Evolutionary conservation across 2,888 invertebrate genomes (phyloP), one percentile per base, ranked within the genome.

Genomic region (Drosophila nr. fundita): DNA sequence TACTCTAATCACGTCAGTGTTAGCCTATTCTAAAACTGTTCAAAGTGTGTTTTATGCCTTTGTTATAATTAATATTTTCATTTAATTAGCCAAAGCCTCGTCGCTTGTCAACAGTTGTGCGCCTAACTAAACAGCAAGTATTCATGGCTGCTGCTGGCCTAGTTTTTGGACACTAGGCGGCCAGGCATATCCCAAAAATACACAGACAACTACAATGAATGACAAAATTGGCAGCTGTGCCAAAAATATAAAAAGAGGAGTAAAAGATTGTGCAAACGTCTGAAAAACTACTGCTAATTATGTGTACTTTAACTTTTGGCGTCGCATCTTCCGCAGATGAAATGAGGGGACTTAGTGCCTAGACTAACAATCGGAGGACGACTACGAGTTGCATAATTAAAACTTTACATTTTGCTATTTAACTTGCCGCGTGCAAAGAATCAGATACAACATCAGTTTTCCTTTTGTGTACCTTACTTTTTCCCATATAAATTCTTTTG

Each of bases 381-480:
- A 61, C 45, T 62, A 68, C 76, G 71, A 87, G 85, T 68, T 90
- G 88, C 88, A 90, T 86, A 90, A 90, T 90, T 89, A 90, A 90
- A 89, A 90, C 86, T 89, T 90, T 85, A 78, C 82, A 79, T 89
- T 88, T 76, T 74, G 68, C 80, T 88, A 77, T 90, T 90, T 90
- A 86, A 89, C 76, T 90, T 90, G 80, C 74, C 75, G 77, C 76
- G 80, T 72, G 78, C 76, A 83, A 90, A 89, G 87, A 82, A 76
- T 72, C 67, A 78, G 83, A 86, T 85, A 71, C 68, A 81, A 67
- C 69, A 78, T 73, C 53, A 73, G 67, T 70, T 66, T 61, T 29
- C 11, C 67, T 52, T 78, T 75, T 71, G 55, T 55, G 49, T 70
- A 70, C 30, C 63, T 66, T 66, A 40, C 49, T 34, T 65, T 68